Base-by-base conservation (phyloP, 64 coral and sea anemone genomes). In the Pachyseris speciosa region DNA sequence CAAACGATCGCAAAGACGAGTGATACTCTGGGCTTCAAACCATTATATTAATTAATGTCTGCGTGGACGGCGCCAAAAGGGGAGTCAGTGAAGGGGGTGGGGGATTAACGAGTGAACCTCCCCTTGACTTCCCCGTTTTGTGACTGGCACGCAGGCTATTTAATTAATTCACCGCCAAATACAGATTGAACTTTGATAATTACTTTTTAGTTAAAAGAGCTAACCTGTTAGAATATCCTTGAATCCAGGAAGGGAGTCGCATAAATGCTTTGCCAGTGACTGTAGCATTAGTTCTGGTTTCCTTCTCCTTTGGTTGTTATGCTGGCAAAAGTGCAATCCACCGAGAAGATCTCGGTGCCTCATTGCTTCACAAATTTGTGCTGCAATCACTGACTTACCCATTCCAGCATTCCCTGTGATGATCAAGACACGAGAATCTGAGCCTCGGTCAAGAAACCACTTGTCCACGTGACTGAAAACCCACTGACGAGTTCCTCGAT, bases 341-440 rank as follows among this genome's bases (percentile, higher is more conserved):
- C 50, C 87, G 51, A 91, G 64, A 6, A 45, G 50, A 15, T 20
- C 34, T 10, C 52, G 19, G 5, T 58, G 10, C 9, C 40, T 31
- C 79, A 86, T 79, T 20, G 28, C 9, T 2, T 51, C 41, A 30
- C 88, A 91, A 10, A 91, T 30, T 51, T 95, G 34, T 29, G 69
- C 93, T 49, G 87, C 93, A 69, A 95, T 90, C 26, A 95, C 93
- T 11, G 87, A 86, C 65, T 95, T 95, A 19, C 93, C 93, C 87
- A 95, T 90, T 2, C 93, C 93, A 69, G 93, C 79, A 25, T 90
- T 78, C 19, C 87, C 93, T 37, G 53, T 84, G 5, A 95, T 20
- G 37, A 95, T 74, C 20, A 95, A 32, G 15, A 95, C 63, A 43
- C 71, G 55, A 7, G 80, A 74, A 20, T 95, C 63, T 28, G 71